Conservation (phyloP, 2,113 vertebrate genomes). For the Syrmaticus mikado region DNA sequence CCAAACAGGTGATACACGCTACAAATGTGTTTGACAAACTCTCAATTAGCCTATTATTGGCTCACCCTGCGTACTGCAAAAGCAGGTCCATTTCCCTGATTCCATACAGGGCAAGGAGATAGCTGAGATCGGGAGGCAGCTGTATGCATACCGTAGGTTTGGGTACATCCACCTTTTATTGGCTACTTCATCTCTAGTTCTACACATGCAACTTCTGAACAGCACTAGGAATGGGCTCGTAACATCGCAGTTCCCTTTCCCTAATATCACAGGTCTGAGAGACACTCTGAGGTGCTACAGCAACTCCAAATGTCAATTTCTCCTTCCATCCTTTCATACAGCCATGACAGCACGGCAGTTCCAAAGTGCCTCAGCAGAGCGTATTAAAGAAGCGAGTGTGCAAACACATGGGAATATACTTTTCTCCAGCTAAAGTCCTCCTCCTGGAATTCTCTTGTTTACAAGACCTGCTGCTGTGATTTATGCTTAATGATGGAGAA, state of each 20-base stretch:
- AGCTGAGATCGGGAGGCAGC: background rate
- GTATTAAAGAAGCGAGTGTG: background rate
- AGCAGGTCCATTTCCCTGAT: background rate
- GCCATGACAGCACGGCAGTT: background rate
- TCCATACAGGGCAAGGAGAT: background rate
- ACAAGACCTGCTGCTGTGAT: accelerated
- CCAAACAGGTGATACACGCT: background rate
- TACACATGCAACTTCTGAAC: background rate
- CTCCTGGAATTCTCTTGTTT: background rate
- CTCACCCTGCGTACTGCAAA: background rate
- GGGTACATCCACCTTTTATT: background rate
- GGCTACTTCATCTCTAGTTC: background rate
- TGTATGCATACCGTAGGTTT: accelerated
- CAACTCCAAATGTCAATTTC: background rate
- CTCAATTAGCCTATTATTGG: background rate
- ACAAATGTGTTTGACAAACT: background rate
- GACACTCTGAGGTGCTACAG: background rate
- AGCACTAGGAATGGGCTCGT: background rate
- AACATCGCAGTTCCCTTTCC: background rate
- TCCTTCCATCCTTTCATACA: background rate
- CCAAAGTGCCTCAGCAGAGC: background rate
- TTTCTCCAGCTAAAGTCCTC: background rate
- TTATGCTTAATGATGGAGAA: background rate
- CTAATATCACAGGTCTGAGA: background rate
- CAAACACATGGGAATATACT: background rate